Percentiles rank a stretch among this genome's conserved stretches.
phyloP scores from a whole-genome alignment of 2,888 invertebrate genomes.

The Diogma glabrata region DNA sequence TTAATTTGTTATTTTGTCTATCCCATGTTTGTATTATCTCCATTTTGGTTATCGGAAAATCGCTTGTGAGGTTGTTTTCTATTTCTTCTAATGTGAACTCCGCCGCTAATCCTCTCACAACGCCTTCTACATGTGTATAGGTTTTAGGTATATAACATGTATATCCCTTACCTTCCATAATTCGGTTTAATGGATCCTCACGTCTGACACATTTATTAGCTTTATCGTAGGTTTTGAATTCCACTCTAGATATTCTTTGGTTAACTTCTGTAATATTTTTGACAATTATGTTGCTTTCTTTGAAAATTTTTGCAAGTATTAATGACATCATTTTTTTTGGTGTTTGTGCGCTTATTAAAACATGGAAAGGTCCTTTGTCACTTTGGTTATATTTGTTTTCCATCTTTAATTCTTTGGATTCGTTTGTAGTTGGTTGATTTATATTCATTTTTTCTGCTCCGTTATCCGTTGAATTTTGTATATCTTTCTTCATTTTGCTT shows the following conservation, averaged over 20 bases:
- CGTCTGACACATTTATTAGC: neutral
- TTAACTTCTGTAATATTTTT: neutral
- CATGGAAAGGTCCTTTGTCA: neutral
- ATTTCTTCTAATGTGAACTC: neutral
- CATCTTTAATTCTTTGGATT: too few species aligned
- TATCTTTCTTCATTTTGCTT: too few species aligned
- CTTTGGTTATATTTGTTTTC: neutral
- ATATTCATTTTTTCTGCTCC: too few species aligned
- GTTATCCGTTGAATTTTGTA: too few species aligned
- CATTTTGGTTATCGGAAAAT: neutral
- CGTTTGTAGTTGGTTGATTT: too few species aligned
- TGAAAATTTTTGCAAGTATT: neutral
- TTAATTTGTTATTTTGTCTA: neutral
- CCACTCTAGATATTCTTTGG: neutral
- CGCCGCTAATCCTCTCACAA: neutral
- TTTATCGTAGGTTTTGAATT: neutral
- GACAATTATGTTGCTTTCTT: neutral
- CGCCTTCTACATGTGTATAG: neutral
- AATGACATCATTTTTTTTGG: neutral
- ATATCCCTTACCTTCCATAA: neutral
- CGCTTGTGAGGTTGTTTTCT: neutral
- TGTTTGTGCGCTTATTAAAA: neutral
- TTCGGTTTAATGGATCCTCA: neutral
- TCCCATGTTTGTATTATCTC: neutral
- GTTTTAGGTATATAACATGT: neutral